Evolutionary conservation across 1,140 invertebrate genomes (phyloP), one percentile per base, ranked within the genome.

Genomic region (Oreohelix idahoensis): DNA sequence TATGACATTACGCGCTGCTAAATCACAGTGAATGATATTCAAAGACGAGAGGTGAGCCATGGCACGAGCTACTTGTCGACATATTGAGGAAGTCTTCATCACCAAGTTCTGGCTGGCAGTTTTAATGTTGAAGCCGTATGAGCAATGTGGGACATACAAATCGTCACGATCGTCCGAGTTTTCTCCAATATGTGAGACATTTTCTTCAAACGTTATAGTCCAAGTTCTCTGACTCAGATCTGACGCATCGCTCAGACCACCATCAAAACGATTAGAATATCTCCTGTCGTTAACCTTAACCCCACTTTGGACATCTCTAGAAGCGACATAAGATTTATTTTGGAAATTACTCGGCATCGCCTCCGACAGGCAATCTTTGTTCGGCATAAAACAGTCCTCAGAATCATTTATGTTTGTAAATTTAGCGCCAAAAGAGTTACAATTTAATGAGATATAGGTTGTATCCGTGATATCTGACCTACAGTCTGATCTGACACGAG

Each of bases 401-500:
- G 53, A 23, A 23, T 58, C 53, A 5, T 11, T 20, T 11, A 58
- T 23, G 20, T 58, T 26, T 58, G 26, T 15, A 58, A 10, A 17
- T 23, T 2, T 4, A 11, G 51, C 26, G 10, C 26, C 51, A 58
- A 4, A 2, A 17, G 51, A 58, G 51, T 58, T 58, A 23, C 1
- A 58, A 23, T 4, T 23, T 4, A 4, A 10, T 4, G 63, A 66
- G n/a, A 23, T 5, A 32, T 5, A 32, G 1, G 29, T 23, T 66
- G 63, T 66, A 66, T 32, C 29, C 8, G 63, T 66, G 63, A 66
- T 66, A 66, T 66, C 63, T 29, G 63, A 66, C 17, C 63, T 66
- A 66, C 26, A 23, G 17, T 58, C 53, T 58, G 53, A 15, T 58
- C 10, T 58, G 17, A 15, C 20, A 58, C 26, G 4, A n/a, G 11